These are phyloP conservation scores for Ictalurus furcatus DNA, from an alignment of 2,113 vertebrate species.

Conservation along the genomic window DNA sequence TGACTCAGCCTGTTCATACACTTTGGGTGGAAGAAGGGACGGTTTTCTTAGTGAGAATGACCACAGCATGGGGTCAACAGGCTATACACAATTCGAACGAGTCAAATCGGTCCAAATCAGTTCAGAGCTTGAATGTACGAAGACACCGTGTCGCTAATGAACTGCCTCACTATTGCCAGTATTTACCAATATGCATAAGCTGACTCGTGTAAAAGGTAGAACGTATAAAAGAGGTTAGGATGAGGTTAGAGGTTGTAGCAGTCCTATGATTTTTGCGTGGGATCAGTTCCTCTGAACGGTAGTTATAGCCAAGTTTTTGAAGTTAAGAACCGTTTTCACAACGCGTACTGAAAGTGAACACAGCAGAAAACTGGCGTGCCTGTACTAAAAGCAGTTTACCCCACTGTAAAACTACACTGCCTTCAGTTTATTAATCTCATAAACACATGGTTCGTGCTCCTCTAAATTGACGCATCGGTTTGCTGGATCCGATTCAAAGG, in stretches of 20 bases:
- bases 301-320: constrained; percentile 7
- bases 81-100: constrained; percentile 39
- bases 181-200: not conserved
- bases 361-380: constrained; percentile 10
- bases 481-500: constrained; percentile 63
- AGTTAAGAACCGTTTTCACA: constrained; percentile 23
- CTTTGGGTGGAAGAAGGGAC: constrained; percentile 65
- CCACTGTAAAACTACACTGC: constrained; percentile 47
- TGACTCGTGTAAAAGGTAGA: not conserved
- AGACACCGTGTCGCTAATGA: not conserved
- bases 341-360: not conserved
- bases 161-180: not conserved
- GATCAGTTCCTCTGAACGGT: not conserved
- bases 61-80: constrained; percentile 44
- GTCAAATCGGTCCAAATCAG: not conserved
- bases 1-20: constrained; percentile 65
- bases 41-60: constrained; percentile 58
- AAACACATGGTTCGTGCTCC: constrained; percentile 63
- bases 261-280: not conserved
- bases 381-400: constrained; percentile 27
- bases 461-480: constrained; percentile 63
- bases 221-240: not conserved
- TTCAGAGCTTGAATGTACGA: not conserved
- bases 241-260: not conserved
- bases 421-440: constrained; percentile 64